Base-by-base conservation (phyloP, 2,797 vertebrate genomes). In the Hozukius guyotensis region DNA sequence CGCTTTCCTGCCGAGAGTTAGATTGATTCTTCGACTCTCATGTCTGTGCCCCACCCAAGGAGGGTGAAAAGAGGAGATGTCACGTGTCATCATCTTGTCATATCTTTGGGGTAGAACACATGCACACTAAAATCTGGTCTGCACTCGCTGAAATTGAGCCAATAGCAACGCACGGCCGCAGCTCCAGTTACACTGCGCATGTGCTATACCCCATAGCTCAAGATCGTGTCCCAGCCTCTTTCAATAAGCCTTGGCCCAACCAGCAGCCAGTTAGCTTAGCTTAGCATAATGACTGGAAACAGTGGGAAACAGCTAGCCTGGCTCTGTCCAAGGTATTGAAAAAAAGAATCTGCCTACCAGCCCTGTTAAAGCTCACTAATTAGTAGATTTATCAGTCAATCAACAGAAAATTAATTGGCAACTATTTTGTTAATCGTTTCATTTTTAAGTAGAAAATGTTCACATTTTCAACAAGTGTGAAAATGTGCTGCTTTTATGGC, bases 71-170 rank as follows among this genome's bases (percentile, higher is more conserved):
- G 42, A 46, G 42, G 42, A 18, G 6, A 46, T 18, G 42, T 46
- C 42, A 46, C 16, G 14, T 0, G 1, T 46, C 42, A 46, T 46
- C 42, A 18, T 42, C 14, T 0, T 0, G 0, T 16, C 38, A 42
- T 42, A 42, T 42, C 38, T 16, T 42, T 42, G 14, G 14, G 14
- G 13, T 42, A 0, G 0, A 42, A 42, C 38, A 42, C 38, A 14
- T 16, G 38, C 16, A 16, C 16, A 46, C 0, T 46, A 4, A 46
- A 46, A 46, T 46, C 42, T 46, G 38, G 38, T 42, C 14, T 16
- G 42, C 42, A 18, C 42, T 46, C 1, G 16, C 42, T 18, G 16
- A 46, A 46, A 46, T 46, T 49, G 46, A 49, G 18, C 46, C 46
- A 9, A 49, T 49, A 20, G 1, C 46, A 49, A 49, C 18, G 8